A percentile compares a stretch with the other conserved stretches of the same genome.
phyloP scores from a whole-genome alignment of 1,140 invertebrate species.

The Leptinotarsa lineolata region DNA sequence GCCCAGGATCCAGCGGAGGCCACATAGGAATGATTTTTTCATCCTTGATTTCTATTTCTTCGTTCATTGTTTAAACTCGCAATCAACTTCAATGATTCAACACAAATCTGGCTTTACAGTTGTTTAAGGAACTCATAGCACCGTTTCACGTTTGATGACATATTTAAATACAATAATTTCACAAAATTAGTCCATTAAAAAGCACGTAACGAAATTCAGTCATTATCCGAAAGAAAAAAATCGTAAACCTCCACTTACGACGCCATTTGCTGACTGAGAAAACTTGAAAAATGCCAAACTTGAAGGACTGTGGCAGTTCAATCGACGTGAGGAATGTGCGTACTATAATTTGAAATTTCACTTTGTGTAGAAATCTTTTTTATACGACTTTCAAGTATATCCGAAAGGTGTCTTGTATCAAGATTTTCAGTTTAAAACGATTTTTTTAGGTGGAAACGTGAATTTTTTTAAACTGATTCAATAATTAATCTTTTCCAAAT shows the following conservation, averaged over 20 bases:
- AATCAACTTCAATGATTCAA: conserved; percentile 23
- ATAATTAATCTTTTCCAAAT: too few relatives aligned
- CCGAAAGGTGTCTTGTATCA: too few relatives aligned
- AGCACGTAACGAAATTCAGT: conserved; percentile 49
- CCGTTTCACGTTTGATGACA: conserved; percentile 21
- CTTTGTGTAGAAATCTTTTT: too few relatives aligned
- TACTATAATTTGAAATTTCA: background rate
- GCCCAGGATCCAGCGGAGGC: conserved; percentile 47
- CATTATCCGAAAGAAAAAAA: conserved; percentile 52
- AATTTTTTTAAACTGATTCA: too few relatives aligned
- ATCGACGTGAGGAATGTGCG: background rate
- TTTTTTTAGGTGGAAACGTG: too few relatives aligned
- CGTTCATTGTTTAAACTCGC: conserved; percentile 50
- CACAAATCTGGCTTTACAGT: background rate
- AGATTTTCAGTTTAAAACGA: too few relatives aligned
- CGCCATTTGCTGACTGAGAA: conserved; percentile 58
- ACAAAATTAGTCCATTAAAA: conserved; percentile 35
- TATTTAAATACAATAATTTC: conserved; percentile 22
- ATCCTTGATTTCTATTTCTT: conserved; percentile 52
- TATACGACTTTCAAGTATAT: too few relatives aligned
- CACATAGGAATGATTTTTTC: conserved; percentile 40
- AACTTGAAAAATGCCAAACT: conserved; percentile 16
- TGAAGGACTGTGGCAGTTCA: conserved; percentile 2
- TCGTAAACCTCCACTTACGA: conserved; percentile 54
- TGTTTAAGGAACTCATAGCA: conserved; percentile 8